Conservation (phyloP, 1,140 invertebrate genomes). For the Megalonaias nervosa region DNA sequence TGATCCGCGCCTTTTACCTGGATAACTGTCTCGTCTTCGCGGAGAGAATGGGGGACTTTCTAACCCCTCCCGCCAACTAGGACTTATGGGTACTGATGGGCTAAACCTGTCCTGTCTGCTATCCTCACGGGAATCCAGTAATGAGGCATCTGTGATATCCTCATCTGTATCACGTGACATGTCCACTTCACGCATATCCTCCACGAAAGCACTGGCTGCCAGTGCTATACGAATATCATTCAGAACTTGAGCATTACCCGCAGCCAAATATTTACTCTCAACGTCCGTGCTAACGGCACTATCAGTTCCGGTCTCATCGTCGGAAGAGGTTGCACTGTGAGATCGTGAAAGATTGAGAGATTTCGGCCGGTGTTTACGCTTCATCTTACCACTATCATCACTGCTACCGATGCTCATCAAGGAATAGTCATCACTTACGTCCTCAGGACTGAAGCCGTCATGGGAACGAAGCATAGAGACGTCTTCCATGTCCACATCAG, state of each 20-base stretch:
- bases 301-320: conserved; percentile 56
- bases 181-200: conserved; percentile 48
- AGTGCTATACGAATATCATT: conserved; percentile 43
- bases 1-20: conserved; percentile 57
- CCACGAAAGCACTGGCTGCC: conserved; percentile 51
- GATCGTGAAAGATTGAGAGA: conserved; percentile 61
- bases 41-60: conserved; percentile 67
- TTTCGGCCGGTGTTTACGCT: conserved; percentile 59
- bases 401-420: conserved; percentile 57
- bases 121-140: conserved; percentile 26
- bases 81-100: conserved; percentile 61
- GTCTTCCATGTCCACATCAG: conserved; percentile 52
- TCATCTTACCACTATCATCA: conserved; percentile 41
- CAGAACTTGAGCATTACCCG: conserved; percentile 35
- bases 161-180: conserved; percentile 29
- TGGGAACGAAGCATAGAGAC: conserved; percentile 47
- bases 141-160: conserved; percentile 38
- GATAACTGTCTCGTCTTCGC: conserved; percentile 59
- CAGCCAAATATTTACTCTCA: conserved; percentile 35
- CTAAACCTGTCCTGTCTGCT: conserved; percentile 47
- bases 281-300: conserved; percentile 50
- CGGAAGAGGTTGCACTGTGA: conserved; percentile 62
- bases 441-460: conserved; percentile 49
- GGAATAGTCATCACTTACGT: conserved; percentile 51
- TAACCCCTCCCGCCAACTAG: conserved; percentile 65